Conservation (phyloP, 1,140 invertebrate species). For the Bombus sibiricus region DNA sequence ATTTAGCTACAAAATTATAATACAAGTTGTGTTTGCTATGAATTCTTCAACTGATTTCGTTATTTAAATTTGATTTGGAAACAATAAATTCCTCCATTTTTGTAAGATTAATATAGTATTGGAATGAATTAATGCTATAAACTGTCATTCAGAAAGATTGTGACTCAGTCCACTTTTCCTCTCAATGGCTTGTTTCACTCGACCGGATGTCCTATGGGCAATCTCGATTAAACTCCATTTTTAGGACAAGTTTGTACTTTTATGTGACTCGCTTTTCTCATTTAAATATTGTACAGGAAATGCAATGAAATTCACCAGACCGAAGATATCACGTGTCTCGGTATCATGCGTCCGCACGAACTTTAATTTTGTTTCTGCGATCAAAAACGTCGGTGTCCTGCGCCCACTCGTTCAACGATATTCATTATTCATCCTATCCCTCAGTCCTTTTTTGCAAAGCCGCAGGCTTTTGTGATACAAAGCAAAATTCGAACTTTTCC, state of each 20-base stretch:
- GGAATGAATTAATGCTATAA: background rate
- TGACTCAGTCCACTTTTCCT: background rate
- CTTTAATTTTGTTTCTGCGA: conserved; percentile 4
- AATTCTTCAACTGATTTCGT: too few relatives aligned
- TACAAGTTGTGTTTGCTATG: too few relatives aligned
- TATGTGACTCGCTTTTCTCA: conserved; percentile 23
- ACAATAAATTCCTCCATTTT: too few relatives aligned
- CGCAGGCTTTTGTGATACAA: background rate
- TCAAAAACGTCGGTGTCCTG: background rate
- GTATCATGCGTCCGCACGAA: conserved; percentile 35
- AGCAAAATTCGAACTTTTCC: background rate
- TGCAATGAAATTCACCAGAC: conserved; percentile 54
- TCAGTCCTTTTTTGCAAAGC: background rate
- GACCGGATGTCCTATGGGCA: background rate
- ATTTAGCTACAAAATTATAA: background rate
- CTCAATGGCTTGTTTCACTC: too few relatives aligned
- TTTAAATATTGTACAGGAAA: conserved; percentile 62
- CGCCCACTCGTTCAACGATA: background rate
- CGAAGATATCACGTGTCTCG: conserved; percentile 59
- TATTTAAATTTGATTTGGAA: too few relatives aligned
- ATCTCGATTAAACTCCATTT: conserved; percentile 16
- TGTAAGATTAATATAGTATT: too few relatives aligned
- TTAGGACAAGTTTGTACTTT: conserved; percentile 25
- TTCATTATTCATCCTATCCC: background rate
- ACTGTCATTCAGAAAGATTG: background rate